These are phyloP conservation scores for Poeciliopsis prolifica DNA, from an alignment of 2,113 vertebrate genomes.

Conservation along the genomic window DNA sequence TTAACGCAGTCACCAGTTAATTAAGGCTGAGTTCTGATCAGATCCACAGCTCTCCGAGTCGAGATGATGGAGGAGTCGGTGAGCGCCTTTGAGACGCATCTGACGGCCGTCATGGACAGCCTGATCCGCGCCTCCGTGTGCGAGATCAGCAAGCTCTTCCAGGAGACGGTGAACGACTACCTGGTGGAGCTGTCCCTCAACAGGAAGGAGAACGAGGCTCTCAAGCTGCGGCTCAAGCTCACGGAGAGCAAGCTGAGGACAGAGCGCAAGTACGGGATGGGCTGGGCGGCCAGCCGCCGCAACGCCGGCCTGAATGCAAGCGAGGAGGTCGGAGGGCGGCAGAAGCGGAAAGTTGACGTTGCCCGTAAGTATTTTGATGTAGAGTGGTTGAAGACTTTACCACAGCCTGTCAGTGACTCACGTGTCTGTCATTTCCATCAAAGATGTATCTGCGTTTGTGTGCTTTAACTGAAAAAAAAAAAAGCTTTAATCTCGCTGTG, in stretches of 20 bases:
- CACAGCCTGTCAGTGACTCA: background rate
- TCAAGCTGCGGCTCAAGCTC: slow-evolving; percentile 77
- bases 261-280: slow-evolving; percentile 81
- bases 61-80: slow-evolving; percentile 79
- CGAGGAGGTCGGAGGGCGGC: slow-evolving; percentile 62
- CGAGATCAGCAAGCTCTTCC: slow-evolving; percentile 83
- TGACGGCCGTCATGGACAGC: slow-evolving; percentile 83
- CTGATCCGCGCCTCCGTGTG: slow-evolving; percentile 82
- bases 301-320: slow-evolving; percentile 60
- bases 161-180: slow-evolving; percentile 83
- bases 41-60: slow-evolving; percentile 6
- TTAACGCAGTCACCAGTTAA: background rate
- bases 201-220: slow-evolving; percentile 81
- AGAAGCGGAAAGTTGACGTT: slow-evolving; percentile 72
- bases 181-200: slow-evolving; percentile 83
- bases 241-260: slow-evolving; percentile 81
- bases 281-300: slow-evolving; percentile 80
- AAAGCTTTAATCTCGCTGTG: slow-evolving; percentile 15
- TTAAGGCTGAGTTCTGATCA: slow-evolving; percentile 16
- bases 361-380: slow-evolving; percentile 61
- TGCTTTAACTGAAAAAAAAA: slow-evolving; percentile 7
- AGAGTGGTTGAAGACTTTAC: background rate
- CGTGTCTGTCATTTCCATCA: background rate
- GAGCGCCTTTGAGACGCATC: slow-evolving; percentile 81
- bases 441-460: background rate